Evolutionary conservation across 2,113 vertebrate species (phyloP).

Genomic region (Syngnathus typhle): DNA sequence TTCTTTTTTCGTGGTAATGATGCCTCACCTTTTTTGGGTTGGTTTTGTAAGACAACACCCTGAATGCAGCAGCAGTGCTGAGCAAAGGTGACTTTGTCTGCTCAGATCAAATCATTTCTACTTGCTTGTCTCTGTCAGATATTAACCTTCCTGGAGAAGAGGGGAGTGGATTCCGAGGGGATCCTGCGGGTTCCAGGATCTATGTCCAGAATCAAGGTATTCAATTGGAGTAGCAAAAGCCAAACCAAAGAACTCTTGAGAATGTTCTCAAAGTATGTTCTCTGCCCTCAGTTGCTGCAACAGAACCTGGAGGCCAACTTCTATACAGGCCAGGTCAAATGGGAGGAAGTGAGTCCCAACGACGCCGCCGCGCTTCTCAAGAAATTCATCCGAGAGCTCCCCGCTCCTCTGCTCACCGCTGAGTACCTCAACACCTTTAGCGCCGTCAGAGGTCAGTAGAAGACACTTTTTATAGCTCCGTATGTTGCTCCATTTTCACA

Average conservation of each 20-base stretch:
- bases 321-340: conserved; percentile 73
- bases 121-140: conserved; percentile 63
- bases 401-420: conserved; percentile 77
- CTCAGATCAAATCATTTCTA: conserved; percentile 1
- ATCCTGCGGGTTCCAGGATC: conserved; percentile 87
- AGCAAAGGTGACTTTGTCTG: conserved; percentile 4
- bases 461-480: neutral
- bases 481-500: neutral
- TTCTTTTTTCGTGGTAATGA: too few relatives aligned
- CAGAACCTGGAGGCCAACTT: conserved; percentile 81
- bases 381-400: conserved; percentile 87
- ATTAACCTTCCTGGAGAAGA: conserved; percentile 84
- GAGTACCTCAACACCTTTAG: conserved; percentile 86
- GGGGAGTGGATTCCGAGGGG: conserved; percentile 81
- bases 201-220: conserved; percentile 85
- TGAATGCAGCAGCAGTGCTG: conserved; percentile 36
- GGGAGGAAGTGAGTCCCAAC: conserved; percentile 85
- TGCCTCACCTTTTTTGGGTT: conserved; percentile 7
- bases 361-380: conserved; percentile 83
- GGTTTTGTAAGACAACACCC: conserved; percentile 24
- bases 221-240: conserved; percentile 4
- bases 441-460: conserved; percentile 78
- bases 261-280: neutral
- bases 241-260: neutral
- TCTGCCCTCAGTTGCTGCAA: conserved; percentile 71